Conservation (phyloP, 1,140 invertebrate species). For the Hermatobates lingyangjiaoensis region DNA sequence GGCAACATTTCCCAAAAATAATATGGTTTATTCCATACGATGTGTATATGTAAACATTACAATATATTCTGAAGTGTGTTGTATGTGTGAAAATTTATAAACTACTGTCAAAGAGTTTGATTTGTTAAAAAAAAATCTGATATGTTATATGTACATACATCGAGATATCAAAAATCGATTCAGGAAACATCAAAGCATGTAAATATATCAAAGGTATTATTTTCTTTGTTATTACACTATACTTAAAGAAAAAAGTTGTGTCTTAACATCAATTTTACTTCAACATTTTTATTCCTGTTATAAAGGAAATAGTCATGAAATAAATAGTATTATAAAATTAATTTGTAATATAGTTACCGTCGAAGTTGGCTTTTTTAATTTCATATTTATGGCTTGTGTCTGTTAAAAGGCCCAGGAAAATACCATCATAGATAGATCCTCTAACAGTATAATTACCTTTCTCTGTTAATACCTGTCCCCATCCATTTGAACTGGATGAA, state of each 20-base stretch:
- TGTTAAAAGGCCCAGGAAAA: slow-evolving; percentile 34
- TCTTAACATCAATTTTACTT: background rate
- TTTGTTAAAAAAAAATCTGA: too few relatives aligned
- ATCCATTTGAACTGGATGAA: slow-evolving; percentile 27
- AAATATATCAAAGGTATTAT: background rate
- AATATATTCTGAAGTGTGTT: too few relatives aligned
- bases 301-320: background rate
- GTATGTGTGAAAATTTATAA: too few relatives aligned
- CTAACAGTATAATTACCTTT: slow-evolving; percentile 29
- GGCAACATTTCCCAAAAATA: too few relatives aligned
- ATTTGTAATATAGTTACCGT: slow-evolving; percentile 22
- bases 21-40: too few relatives aligned
- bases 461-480: slow-evolving; percentile 28
- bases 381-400: slow-evolving; percentile 26
- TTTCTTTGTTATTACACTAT: background rate
- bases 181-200: background rate
- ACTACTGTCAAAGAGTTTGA: too few relatives aligned
- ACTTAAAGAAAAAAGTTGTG: background rate
- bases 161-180: background rate
- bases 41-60: too few relatives aligned
- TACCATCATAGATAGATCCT: slow-evolving; percentile 30
- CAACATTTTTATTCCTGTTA: background rate
- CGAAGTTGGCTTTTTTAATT: slow-evolving; percentile 34
- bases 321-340: background rate
- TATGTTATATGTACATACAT: too few relatives aligned